Evolutionary conservation across 2,113 vertebrate genomes (phyloP).

Genomic region (Chelonoidis abingdonii): DNA sequence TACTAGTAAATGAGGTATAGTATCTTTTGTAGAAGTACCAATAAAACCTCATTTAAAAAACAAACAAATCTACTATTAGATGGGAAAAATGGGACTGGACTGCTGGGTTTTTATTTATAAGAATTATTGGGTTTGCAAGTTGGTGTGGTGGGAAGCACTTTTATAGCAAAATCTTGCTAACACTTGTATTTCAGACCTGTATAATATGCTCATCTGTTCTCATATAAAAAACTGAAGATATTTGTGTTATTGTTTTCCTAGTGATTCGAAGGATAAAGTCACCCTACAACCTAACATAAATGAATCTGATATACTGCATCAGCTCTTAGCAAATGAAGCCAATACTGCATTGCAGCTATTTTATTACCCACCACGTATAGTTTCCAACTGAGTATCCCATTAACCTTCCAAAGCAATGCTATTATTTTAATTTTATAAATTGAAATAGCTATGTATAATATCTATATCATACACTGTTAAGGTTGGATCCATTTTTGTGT

Average conservation of each 20-base stretch:
- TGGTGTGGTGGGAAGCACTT: fast-evolving
- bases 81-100: not conserved
- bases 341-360: slow-evolving; percentile 73
- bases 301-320: slow-evolving; percentile 51
- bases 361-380: slow-evolving; percentile 67
- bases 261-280: slow-evolving; percentile 22
- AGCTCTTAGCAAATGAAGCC: slow-evolving; percentile 68
- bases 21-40: not conserved
- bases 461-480: slow-evolving; percentile 59
- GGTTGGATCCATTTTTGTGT: slow-evolving; percentile 64
- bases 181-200: not conserved
- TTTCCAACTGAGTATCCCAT: slow-evolving; percentile 73
- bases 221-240: not conserved
- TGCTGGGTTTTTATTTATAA: not conserved
- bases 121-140: not conserved
- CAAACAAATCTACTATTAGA: not conserved
- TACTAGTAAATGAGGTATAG: not conserved
- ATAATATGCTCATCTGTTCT: not conserved
- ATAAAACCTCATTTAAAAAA: not conserved
- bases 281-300: slow-evolving; percentile 49
- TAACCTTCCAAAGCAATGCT: slow-evolving; percentile 70
- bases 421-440: slow-evolving; percentile 83
- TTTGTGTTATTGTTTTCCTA: not conserved
- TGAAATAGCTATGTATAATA: slow-evolving; percentile 75
- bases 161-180: not conserved